Evolutionary conservation across 2,797 vertebrate genomes (phyloP).

Genomic region (Hydrocynus forskahlii): DNA sequence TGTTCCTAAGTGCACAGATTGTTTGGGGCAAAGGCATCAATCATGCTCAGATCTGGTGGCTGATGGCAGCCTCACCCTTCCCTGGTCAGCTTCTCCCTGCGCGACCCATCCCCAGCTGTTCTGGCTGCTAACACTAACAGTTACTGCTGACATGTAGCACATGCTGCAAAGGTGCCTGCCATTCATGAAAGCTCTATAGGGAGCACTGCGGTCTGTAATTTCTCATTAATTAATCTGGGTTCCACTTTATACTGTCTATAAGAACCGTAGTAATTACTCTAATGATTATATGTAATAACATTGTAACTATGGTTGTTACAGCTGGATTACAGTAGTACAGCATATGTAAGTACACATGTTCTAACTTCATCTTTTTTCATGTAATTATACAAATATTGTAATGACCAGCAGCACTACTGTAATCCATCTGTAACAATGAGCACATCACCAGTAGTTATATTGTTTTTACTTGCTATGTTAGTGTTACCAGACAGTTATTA

Average conservation of each 20-base stretch:
- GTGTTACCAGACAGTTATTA: no score
- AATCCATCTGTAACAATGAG: no score
- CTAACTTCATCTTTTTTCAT: neutral
- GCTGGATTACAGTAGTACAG: no score
- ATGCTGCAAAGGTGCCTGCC: conserved; percentile 65
- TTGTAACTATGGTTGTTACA: no score
- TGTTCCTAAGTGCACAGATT: conserved; percentile 47
- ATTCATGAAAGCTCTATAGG: conserved; percentile 46
- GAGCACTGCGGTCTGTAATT: neutral
- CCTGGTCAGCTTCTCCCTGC: conserved; percentile 66
- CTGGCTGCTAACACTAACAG: conserved; percentile 14
- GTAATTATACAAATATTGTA: neutral
- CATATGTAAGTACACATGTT: no score
- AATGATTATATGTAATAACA: no score
- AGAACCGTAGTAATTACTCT: no score
- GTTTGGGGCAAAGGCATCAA: conserved; percentile 35
- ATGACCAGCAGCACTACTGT: no score
- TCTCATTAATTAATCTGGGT: no score
- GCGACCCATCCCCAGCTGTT: conserved; percentile 61
- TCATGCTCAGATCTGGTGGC: conserved; percentile 41
- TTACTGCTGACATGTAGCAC: conserved; percentile 21
- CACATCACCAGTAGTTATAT: no score
- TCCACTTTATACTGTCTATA: no score
- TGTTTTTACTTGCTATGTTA: no score
- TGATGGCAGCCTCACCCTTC: conserved; percentile 48